These are phyloP conservation scores for Laterallus jamaicensis DNA, from an alignment of 2,113 vertebrate genomes.

Conservation along the genomic window DNA sequence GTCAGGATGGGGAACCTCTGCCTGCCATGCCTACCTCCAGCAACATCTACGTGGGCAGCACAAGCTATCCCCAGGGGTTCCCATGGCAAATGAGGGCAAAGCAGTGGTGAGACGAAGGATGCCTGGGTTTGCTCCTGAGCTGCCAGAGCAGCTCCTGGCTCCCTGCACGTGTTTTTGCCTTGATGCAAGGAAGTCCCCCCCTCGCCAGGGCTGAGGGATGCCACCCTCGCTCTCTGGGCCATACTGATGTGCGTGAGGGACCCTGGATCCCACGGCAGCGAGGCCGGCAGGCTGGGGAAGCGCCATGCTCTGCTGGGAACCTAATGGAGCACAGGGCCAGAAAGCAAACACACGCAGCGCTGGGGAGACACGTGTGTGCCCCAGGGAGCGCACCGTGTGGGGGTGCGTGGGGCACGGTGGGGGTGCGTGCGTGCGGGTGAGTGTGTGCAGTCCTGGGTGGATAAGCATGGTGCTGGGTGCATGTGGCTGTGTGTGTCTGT, in stretches of 20 bases:
- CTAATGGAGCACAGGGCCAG: neutral
- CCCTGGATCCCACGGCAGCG: accelerated
- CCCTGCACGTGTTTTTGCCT: neutral
- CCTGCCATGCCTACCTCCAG: neutral
- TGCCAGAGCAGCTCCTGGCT: neutral
- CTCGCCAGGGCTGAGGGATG: neutral
- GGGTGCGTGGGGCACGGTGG: accelerated
- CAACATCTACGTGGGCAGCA: accelerated
- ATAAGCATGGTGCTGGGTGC: neutral
- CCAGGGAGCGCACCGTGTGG: accelerated
- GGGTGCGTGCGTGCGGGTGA: neutral
- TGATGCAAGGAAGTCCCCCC: accelerated
- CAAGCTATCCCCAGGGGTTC: neutral
- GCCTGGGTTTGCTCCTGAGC: neutral
- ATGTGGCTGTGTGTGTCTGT: neutral
- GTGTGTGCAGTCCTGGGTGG: neutral
- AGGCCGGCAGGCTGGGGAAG: neutral
- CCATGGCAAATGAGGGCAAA: neutral
- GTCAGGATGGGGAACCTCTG: neutral
- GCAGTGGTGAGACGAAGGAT: accelerated
- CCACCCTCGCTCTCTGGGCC: neutral
- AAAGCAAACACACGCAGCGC: neutral
- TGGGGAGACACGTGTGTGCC: accelerated
- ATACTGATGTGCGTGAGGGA: neutral
- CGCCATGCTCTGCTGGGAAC: neutral